Conservation (phyloP, 1,140 invertebrate species). For the Trichogramma pretiosum region DNA sequence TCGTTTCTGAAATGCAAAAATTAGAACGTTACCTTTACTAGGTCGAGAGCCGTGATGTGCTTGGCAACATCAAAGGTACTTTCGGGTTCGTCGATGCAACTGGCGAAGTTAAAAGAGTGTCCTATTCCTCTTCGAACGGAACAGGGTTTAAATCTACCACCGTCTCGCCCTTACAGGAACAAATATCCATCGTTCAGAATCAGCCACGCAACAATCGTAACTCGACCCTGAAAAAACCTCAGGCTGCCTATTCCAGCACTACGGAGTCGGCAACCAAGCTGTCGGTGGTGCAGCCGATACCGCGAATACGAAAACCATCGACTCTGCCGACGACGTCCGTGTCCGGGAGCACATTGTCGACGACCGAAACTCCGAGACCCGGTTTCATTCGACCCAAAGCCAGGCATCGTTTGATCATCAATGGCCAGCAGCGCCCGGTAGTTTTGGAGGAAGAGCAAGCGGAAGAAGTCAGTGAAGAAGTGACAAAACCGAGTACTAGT, state of each 20-base stretch:
- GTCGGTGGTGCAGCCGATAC: conserved; percentile 54
- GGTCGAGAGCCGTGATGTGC: conserved; percentile 70
- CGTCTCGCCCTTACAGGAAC: conserved; percentile 43
- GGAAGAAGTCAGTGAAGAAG: conserved; percentile 35
- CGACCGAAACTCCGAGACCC: conserved; percentile 28
- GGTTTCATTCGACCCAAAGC: conserved; percentile 28
- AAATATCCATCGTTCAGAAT: conserved; percentile 45
- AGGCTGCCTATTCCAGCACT: conserved; percentile 39
- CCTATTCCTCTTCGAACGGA: conserved; percentile 59
- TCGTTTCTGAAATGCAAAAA: conserved; percentile 15
- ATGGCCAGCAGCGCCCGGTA: conserved; percentile 36
- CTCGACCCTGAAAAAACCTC: conserved; percentile 30
- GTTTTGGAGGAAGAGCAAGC: conserved; percentile 33
- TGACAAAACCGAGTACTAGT: conserved; percentile 32
- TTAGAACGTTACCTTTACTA: conserved; percentile 26
- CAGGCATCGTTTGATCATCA: conserved; percentile 35
- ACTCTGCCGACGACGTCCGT: conserved; percentile 26
- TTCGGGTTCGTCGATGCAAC: conserved; percentile 76
- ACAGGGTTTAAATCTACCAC: conserved; percentile 48
- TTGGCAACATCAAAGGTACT: conserved; percentile 76
- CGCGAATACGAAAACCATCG: conserved; percentile 43
- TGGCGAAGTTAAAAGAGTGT: conserved; percentile 75
- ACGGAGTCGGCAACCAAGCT: conserved; percentile 45
- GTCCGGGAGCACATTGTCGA: conserved; percentile 27
- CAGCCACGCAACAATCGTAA: conserved; percentile 40